Conservation (phyloP, 2,113 vertebrate genomes). For the Tylochromis polylepis region DNA sequence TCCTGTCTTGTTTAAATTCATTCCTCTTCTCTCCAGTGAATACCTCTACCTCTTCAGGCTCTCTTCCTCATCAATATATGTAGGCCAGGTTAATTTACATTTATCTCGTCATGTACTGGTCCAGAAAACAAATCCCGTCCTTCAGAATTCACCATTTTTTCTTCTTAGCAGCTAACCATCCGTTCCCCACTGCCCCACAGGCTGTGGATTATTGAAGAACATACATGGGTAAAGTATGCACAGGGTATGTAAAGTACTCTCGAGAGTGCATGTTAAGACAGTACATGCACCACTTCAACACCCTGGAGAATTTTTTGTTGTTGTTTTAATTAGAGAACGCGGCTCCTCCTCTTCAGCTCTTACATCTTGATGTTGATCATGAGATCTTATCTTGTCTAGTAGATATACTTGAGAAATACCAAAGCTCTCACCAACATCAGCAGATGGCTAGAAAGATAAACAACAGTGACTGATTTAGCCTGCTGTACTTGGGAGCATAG, state of each 20-base stretch:
- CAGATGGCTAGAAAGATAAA: neutral
- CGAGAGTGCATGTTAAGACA: neutral
- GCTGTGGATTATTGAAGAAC: neutral
- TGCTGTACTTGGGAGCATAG: neutral
- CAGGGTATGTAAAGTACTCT: neutral
- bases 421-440: fast-evolving
- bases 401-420: neutral
- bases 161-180: neutral
- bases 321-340: neutral
- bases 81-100: neutral
- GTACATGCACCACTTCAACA: neutral
- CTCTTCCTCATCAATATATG: neutral
- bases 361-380: neutral
- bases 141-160: neutral
- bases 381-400: neutral
- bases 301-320: neutral
- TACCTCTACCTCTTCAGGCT: neutral
- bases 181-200: neutral
- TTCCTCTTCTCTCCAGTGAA: neutral
- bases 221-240: neutral
- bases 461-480: neutral
- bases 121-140: neutral
- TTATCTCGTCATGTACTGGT: neutral
- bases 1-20: fast-evolving
- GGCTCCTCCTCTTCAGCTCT: neutral